A percentile compares a stretch with the other conserved stretches of the same genome.
Evolutionary conservation across 2,888 invertebrate species (phyloP).

Genomic region (Aspidiotus destructor): DNA sequence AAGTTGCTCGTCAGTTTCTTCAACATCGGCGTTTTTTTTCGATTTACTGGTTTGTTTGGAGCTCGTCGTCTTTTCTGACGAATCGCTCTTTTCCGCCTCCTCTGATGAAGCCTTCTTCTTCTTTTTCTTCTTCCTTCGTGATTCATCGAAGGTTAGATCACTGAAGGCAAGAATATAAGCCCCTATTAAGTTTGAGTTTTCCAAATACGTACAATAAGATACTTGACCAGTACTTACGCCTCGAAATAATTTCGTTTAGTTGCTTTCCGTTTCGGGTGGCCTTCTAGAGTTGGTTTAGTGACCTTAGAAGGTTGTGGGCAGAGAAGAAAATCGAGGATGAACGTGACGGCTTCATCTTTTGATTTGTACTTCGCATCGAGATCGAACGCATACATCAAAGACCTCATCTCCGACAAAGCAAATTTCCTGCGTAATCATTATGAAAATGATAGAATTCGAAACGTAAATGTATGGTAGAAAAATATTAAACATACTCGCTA

Average conservation of each 20-base stretch:
- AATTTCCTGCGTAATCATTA: too few species aligned
- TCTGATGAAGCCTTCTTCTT: not conserved
- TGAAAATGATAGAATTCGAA: too few species aligned
- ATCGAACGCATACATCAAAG: slow-evolving; percentile 15
- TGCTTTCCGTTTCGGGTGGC: slow-evolving; percentile 24
- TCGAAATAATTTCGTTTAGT: slow-evolving; percentile 23
- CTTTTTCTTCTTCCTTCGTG: not conserved
- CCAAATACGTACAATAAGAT: not conserved
- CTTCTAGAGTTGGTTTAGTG: not conserved
- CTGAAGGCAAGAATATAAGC: too few species aligned
- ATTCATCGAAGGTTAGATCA: too few species aligned
- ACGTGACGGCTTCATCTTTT: slow-evolving; percentile 16
- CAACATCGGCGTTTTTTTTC: slow-evolving; percentile 40
- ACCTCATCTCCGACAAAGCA: slow-evolving; percentile 5
- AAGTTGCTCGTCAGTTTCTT: slow-evolving; percentile 35
- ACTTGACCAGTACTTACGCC: not conserved
- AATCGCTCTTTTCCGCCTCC: slow-evolving; percentile 28
- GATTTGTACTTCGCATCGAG: slow-evolving; percentile 18
- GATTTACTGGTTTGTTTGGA: slow-evolving; percentile 36
- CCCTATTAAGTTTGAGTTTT: too few species aligned
- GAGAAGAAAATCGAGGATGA: slow-evolving; percentile 17
- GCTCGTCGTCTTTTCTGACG: slow-evolving; percentile 39
- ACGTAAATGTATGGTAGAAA: not conserved
- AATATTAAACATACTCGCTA: slow-evolving; percentile 1
- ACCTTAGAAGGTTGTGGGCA: not conserved